Evolutionary conservation across 2,113 vertebrate species (phyloP).

Genomic region (Elanus axillaris): DNA sequence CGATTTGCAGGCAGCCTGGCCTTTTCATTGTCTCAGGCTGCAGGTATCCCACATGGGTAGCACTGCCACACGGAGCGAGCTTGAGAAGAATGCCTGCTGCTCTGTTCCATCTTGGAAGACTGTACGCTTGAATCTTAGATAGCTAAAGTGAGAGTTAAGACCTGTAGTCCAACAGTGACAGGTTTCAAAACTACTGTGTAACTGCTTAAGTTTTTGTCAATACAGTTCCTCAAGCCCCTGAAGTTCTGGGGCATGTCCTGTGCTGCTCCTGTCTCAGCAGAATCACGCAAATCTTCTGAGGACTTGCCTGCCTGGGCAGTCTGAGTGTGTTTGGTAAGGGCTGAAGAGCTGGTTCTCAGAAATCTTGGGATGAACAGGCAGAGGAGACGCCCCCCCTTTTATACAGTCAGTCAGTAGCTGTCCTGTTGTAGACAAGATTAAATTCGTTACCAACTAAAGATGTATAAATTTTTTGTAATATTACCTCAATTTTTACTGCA

Average conservation of each 20-base stretch:
- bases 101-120: not conserved
- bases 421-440: not conserved
- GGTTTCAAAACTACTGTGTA: not conserved
- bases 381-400: not conserved
- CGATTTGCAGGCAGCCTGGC: not conserved
- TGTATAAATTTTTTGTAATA: not conserved
- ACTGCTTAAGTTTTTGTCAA: not conserved
- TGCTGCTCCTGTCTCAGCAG: not conserved
- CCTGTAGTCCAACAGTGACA: not conserved
- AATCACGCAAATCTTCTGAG: not conserved
- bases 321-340: not conserved
- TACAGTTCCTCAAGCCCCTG: not conserved
- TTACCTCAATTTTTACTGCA: not conserved
- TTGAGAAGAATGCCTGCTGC: not conserved
- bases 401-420: not conserved
- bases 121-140: not conserved
- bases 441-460: not conserved
- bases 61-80: fast-evolving
- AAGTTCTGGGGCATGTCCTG: not conserved
- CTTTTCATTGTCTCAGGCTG: not conserved
- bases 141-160: not conserved
- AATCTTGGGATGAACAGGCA: not conserved
- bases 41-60: not conserved
- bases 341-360: not conserved
- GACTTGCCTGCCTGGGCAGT: not conserved